Conservation (phyloP, 2,888 invertebrate species). For the Calliopum simillimum region DNA sequence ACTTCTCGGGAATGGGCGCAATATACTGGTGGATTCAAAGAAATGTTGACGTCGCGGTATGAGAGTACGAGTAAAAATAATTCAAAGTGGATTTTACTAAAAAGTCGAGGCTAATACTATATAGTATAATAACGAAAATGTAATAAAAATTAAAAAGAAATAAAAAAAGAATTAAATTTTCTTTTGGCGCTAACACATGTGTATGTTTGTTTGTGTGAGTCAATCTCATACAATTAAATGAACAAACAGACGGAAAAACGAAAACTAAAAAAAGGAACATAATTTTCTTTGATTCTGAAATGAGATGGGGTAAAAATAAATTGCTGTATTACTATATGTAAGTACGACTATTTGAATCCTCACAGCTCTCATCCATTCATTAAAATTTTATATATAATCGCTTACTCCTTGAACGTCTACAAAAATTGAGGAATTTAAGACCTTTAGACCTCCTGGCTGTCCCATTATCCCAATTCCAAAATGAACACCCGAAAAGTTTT, state of each 20-base stretch:
- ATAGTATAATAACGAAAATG: slow-evolving; percentile 62
- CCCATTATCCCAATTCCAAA: too few relatives aligned
- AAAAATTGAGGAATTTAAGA: too few relatives aligned
- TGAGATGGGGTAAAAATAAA: too few relatives aligned
- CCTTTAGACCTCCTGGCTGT: too few relatives aligned
- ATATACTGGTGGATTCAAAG: neutral
- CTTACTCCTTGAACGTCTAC: too few relatives aligned
- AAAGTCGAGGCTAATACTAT: slow-evolving; percentile 58
- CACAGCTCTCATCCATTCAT: too few relatives aligned
- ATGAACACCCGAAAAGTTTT: too few relatives aligned
- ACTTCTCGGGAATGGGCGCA: neutral
- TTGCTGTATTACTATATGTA: too few relatives aligned
- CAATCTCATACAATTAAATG: slow-evolving; percentile 21
- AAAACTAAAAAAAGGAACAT: neutral
- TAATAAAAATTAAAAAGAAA: slow-evolving; percentile 66
- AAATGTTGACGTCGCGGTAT: neutral
- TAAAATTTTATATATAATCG: too few relatives aligned
- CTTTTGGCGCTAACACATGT: slow-evolving; percentile 12
- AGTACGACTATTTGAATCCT: too few relatives aligned
- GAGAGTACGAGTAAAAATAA: slow-evolving; percentile 12
- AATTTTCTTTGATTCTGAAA: too few relatives aligned
- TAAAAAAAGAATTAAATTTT: slow-evolving; percentile 63
- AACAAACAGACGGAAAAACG: slow-evolving; percentile 13
- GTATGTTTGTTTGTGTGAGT: neutral
- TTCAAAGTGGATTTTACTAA: slow-evolving; percentile 35